phyloP scores from a whole-genome alignment of 2,113 vertebrate species.

The Tor tambroides region DNA sequence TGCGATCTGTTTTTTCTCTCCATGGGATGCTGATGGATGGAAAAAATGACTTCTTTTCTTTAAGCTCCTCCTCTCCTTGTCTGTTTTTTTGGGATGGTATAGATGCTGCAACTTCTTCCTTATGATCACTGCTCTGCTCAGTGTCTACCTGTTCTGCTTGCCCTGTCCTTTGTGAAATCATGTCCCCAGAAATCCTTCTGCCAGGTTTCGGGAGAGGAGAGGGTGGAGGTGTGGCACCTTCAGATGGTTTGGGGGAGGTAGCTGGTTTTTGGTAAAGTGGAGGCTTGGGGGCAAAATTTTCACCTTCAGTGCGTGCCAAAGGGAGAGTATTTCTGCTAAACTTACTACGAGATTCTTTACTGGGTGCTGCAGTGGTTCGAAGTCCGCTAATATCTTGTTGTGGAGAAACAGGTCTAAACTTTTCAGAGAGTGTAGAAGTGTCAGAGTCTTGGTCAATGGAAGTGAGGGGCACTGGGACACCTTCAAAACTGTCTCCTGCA shows the following conservation, averaged over 20 bases:
- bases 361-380: conserved; percentile 54
- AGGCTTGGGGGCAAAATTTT: conserved; percentile 75
- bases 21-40: conserved; percentile 83
- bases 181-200: conserved; percentile 69
- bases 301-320: conserved; percentile 57
- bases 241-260: conserved; percentile 83
- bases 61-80: conserved; percentile 82
- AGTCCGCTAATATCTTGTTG: conserved; percentile 59
- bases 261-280: conserved; percentile 79
- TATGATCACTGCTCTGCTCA: conserved; percentile 61
- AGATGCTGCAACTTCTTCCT: conserved; percentile 57
- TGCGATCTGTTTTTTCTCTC: conserved; percentile 86
- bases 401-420: conserved; percentile 63
- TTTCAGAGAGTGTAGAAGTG: conserved; percentile 66
- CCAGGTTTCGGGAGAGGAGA: conserved; percentile 82
- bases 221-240: conserved; percentile 79
- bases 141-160: conserved; percentile 62
- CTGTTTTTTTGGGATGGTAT: conserved; percentile 61
- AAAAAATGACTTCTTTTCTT: conserved; percentile 86
- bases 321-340: conserved; percentile 57
- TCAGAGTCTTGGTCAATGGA: conserved; percentile 77
- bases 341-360: conserved; percentile 52
- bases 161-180: conserved; percentile 57
- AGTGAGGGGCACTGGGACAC: conserved; percentile 76
- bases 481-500: conserved; percentile 85